Evolutionary conservation across 2,797 vertebrate genomes (phyloP), one percentile per base, ranked within the genome.

Genomic region (Knipowitschia caucasica): DNA sequence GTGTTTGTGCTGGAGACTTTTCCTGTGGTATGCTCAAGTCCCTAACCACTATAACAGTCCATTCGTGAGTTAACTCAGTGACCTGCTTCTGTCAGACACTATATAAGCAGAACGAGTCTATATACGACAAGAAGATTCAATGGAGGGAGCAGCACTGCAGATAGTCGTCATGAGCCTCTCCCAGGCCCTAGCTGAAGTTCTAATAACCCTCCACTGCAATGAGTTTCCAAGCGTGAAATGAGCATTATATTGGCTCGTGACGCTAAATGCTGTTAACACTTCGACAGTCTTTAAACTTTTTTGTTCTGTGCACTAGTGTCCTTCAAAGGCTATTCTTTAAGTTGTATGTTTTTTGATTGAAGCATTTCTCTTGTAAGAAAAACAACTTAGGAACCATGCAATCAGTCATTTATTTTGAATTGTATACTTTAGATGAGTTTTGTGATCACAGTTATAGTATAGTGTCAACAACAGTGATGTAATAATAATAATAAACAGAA

Each of bases 81-180:
- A 84, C 84, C 81, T 78, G 80, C 63, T 84, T 86, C 83, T 84
- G 83, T 84, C 82, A 80, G 55, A 57, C 61, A 46, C 58, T 17
- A 67, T 74, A 57, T 67, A 60, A 55, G 62, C 70, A 62, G 39
- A 53, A 67, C 55, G 53, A 30, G 59, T 51, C 56, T 52, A 17
- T 52, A 15, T 11, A 31, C 17, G 31, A 60, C 47, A 14, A 62
- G 56, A 70, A 69, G 71, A 63, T 49, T 49, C 65, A 71, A 64
- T 62, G 38, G 64, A 63, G 58, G 38, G 49, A 71, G 24, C 30
- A 47, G 59, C 5, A n/a, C 52, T 67, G 53, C 43, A 70, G 65
- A 71, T 74, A 8, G 64, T 72, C 64, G 64, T 73, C 71, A 51
- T 62, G 33, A 31, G 59, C 56, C 40, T 59, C 60, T 80, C 57